Conservation (phyloP, 2,113 vertebrate species). For the Dissostichus mawsoni region DNA sequence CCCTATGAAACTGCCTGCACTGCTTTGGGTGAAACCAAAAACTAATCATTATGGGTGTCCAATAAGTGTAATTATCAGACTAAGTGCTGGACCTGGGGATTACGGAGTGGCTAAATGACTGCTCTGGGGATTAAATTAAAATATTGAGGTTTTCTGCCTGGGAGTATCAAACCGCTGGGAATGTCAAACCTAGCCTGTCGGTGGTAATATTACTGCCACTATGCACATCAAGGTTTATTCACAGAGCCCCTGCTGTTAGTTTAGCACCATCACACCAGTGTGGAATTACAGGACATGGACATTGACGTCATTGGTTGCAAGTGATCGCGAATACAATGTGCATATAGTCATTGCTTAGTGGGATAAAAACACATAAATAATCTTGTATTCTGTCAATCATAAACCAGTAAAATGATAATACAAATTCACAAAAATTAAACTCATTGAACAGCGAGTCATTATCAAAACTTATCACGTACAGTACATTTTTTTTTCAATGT, state of each 20-base stretch:
- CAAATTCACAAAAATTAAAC: background rate
- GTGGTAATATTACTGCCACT: constrained; percentile 52
- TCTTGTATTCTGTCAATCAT: background rate
- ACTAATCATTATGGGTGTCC: constrained; percentile 81
- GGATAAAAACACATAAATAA: background rate
- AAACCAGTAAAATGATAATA: background rate
- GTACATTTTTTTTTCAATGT: no score
- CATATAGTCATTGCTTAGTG: constrained; percentile 2
- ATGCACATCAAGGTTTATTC: constrained; percentile 39
- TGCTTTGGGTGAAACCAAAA: constrained; percentile 77
- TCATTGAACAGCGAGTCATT: background rate
- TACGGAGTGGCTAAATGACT: constrained; percentile 76
- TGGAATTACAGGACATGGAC: constrained; percentile 51
- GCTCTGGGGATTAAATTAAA: constrained; percentile 77
- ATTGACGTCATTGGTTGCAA: constrained; percentile 31
- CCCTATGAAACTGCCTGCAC: constrained; percentile 70
- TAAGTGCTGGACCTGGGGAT: constrained; percentile 71
- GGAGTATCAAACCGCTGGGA: constrained; percentile 71
- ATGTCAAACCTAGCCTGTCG: constrained; percentile 54
- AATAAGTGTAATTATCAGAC: constrained; percentile 82
- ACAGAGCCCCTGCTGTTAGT: constrained; percentile 37
- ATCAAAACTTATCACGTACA: background rate
- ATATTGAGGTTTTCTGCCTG: constrained; percentile 78
- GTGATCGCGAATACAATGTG: constrained; percentile 18
- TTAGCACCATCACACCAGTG: constrained; percentile 37